phyloP scores from a whole-genome alignment of 2,888 invertebrate species.

The Troilus luridus region DNA sequence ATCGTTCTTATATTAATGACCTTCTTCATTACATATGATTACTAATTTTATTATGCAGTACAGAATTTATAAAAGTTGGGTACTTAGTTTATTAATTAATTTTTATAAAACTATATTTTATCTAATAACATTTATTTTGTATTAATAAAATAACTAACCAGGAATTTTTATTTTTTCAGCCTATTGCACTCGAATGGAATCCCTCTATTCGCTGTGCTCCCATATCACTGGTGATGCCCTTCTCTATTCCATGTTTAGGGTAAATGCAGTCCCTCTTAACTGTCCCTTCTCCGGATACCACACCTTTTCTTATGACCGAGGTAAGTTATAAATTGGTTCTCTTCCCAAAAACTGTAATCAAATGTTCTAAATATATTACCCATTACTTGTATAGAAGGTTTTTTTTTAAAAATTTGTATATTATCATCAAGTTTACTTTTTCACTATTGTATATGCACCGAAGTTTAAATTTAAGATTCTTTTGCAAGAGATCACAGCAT shows the following conservation, averaged over 20 bases:
- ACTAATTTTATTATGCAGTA: no score
- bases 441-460: no score
- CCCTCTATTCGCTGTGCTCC: slow-evolving; percentile 85
- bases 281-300: slow-evolving; percentile 92
- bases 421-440: no score
- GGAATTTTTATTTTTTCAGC: slow-evolving; percentile 72
- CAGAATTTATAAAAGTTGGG: no score
- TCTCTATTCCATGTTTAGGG: slow-evolving; percentile 90
- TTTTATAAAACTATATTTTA: not conserved
- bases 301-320: slow-evolving; percentile 93
- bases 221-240: slow-evolving; percentile 91
- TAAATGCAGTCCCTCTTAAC: slow-evolving; percentile 88
- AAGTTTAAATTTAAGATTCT: no score
- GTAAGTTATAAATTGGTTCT: slow-evolving; percentile 33
- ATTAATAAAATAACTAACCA: not conserved
- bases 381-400: no score
- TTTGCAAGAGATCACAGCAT: no score
- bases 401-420: no score
- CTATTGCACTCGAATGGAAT: slow-evolving; percentile 79
- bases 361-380: no score
- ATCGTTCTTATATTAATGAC: no score
- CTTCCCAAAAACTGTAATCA: not conserved
- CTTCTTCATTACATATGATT: no score
- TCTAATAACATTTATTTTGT: not conserved
- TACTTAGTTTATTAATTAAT: no score